Base-by-base conservation (phyloP, 2,113 vertebrate genomes). In the Lophotis ruficrista region DNA sequence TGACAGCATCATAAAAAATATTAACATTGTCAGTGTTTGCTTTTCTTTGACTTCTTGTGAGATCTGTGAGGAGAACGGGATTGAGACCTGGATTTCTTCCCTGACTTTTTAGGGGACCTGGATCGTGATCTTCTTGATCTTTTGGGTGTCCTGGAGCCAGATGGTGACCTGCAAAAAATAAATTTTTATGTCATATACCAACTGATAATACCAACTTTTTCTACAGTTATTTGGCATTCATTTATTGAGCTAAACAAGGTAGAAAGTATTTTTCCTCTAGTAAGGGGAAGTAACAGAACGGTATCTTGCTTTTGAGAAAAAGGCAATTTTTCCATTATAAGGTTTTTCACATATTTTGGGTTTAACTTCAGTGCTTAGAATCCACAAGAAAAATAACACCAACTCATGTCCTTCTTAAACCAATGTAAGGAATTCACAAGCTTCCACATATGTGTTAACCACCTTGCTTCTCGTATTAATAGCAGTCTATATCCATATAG, bases 11-110 rank as follows among this genome's bases (percentile, higher is more conserved):
- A 97, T 98, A 96, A 98, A 98, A 98, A 97, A 95, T 95, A 94
- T 93, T 93, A 97, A 83, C 82, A 89, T 88, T 95, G 98, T 99
- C 99, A 99, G 99, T 99, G 99, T 99, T 99, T 99, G 98, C 99
- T 99, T 98, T 99, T 99, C 98, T 99, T 99, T 91, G 99, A 99
- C 95, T 99, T 99, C 98, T 99, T 99, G 98, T 99, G 99, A 96
- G 99, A 99, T 97, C 99, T 99, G 97, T 99, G 99, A 91, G 99
- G 99, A 88, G 99, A 99, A 83, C 99, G 98, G 72, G 99, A 99
- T 95, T 99, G 99, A 72, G 99, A 99, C 80, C 99, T 98, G 95
- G 99, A 99, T 96, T 99, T 99, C 97, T 99, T 99, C 21, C 98
- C 97, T 76, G 99, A 99, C 95, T 99, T 99, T 97, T 99, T 99